Conservation (phyloP, 2,113 vertebrate species). For the Guaruba guarouba region DNA sequence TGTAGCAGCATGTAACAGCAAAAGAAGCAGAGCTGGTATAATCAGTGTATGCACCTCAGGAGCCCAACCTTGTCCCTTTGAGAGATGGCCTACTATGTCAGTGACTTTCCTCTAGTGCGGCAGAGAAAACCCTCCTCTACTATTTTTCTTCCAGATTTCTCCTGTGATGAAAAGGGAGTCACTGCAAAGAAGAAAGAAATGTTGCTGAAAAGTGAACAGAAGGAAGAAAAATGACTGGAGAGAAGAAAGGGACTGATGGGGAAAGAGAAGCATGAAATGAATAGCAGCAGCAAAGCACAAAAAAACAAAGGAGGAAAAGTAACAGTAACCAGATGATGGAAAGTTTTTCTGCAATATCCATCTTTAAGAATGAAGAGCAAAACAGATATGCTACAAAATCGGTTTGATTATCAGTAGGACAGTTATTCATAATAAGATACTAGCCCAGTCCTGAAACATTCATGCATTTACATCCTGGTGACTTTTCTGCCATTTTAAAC, state of each 20-base stretch:
- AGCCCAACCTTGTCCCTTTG: not conserved
- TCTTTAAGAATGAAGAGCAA: not conserved
- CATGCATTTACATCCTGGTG: not conserved
- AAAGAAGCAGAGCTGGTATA: not conserved
- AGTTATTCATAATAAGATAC: not conserved
- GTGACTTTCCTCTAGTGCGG: not conserved
- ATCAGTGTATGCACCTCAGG: not conserved
- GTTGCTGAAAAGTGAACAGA: not conserved
- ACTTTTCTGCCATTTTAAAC: not conserved
- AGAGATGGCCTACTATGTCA: not conserved
- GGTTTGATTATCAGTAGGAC: not conserved
- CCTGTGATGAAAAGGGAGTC: not conserved
- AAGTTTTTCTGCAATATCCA: not conserved
- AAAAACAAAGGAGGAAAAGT: not conserved
- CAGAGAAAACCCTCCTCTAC: not conserved
- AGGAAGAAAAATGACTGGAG: not conserved
- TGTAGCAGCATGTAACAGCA: not conserved
- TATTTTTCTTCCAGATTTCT: constrained; percentile 18
- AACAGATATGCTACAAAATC: not conserved
- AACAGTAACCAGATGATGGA: not conserved
- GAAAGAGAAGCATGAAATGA: not conserved
- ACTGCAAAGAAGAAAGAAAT: not conserved
- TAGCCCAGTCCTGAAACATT: not conserved
- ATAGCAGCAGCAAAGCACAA: not conserved
- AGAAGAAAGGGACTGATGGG: not conserved